These are phyloP conservation scores for Tiliacea citrago DNA, from an alignment of 2,888 invertebrate genomes.

Conservation along the genomic window DNA sequence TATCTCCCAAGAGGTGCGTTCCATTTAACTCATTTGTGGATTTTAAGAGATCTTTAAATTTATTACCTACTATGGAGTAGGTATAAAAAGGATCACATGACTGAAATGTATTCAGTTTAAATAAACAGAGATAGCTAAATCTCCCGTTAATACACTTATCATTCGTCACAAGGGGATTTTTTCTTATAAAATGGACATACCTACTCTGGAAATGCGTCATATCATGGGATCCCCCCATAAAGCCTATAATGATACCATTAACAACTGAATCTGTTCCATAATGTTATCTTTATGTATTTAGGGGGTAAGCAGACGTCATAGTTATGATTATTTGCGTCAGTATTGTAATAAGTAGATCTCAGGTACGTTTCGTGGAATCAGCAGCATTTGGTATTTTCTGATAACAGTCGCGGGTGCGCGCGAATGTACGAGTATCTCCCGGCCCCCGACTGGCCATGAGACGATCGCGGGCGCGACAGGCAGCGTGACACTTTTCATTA, in stretches of 20 bases:
- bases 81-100: not conserved
- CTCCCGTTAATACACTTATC: constrained; percentile 14
- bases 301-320: not conserved
- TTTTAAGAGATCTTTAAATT: not conserved
- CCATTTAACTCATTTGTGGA: too few relatives aligned
- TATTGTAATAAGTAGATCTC: too few relatives aligned
- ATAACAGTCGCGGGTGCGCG: too few relatives aligned
- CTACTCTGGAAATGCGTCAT: constrained; percentile 16
- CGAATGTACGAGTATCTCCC: too few relatives aligned
- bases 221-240: constrained; percentile 17
- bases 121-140: constrained; percentile 13
- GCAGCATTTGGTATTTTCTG: too few relatives aligned
- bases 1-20: too few relatives aligned
- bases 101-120: not conserved
- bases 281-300: constrained; percentile 17
- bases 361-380: too few relatives aligned
- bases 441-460: too few relatives aligned
- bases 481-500: too few relatives aligned
- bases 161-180: not conserved
- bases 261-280: constrained; percentile 18
- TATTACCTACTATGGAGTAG: not conserved
- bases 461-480: too few relatives aligned
- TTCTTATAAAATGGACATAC: constrained; percentile 9
- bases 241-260: constrained; percentile 6
- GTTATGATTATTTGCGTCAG: constrained; percentile 2